Conservation (phyloP, 2,888 invertebrate species). For the Rhagonycha lutea region DNA sequence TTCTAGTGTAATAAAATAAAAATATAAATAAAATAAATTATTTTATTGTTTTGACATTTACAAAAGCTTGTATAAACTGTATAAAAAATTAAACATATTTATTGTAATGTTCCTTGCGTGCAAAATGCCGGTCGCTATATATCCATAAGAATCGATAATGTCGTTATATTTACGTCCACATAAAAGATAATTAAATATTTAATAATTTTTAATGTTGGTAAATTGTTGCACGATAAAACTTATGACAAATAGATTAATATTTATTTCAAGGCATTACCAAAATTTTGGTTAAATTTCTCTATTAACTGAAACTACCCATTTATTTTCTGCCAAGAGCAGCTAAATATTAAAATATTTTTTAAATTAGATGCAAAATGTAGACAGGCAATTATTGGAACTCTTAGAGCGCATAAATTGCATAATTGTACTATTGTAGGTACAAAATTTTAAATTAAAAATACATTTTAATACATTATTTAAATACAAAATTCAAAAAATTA, state of each 20-base stretch:
- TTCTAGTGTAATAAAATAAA: not conserved
- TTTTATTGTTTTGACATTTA: constrained; percentile 3
- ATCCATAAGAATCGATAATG: not conserved
- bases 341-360: not conserved
- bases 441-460: not conserved
- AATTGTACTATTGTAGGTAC: constrained; percentile 9
- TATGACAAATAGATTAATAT: not conserved
- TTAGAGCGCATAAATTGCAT: constrained; percentile 1
- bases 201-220: not conserved
- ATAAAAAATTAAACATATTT: constrained; percentile 1
- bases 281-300: not conserved
- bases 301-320: not conserved
- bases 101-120: constrained; percentile 3
- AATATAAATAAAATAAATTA: not conserved
- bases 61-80: constrained; percentile 1
- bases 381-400: constrained; percentile 11
- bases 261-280: not conserved
- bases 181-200: constrained; percentile 3
- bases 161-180: not conserved
- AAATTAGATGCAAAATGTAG: not conserved
- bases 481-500: not conserved
- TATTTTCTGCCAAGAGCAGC: constrained; percentile 2
- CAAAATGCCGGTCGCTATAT: not conserved
- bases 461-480: not conserved
- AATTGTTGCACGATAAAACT: not conserved